Conservation (phyloP, 2,888 invertebrate genomes). For the Gnatocerus cornutus region DNA sequence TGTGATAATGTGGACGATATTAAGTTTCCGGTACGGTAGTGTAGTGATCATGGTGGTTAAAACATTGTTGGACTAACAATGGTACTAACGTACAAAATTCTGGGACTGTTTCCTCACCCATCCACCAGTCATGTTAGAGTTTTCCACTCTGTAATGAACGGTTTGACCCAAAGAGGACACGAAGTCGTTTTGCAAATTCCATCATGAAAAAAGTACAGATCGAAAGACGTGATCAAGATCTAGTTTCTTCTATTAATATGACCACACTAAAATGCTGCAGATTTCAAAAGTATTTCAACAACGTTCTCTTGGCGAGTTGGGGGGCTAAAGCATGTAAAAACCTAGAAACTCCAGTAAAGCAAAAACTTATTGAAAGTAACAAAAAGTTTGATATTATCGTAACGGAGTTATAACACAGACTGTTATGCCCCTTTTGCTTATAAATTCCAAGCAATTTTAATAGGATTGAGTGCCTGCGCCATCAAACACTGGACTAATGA, state of each 20-base stretch:
- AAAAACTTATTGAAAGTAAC: constrained; percentile 68
- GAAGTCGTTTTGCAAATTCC: constrained; percentile 75
- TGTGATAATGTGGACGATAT: no score
- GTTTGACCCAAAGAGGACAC: constrained; percentile 78
- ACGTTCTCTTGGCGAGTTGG: constrained; percentile 28
- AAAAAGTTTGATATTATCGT: constrained; percentile 79
- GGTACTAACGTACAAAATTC: constrained; percentile 71
- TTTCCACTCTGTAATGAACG: constrained; percentile 76
- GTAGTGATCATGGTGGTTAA: constrained; percentile 4
- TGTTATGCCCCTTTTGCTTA: constrained; percentile 80
- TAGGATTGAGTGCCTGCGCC: constrained; percentile 71
- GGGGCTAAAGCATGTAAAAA: constrained; percentile 47
- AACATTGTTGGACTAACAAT: neutral
- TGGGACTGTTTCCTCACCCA: constrained; percentile 80
- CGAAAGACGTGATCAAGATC: constrained; percentile 56
- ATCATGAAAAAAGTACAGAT: constrained; percentile 75
- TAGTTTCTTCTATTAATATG: constrained; percentile 41
- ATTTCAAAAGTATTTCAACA: constrained; percentile 43
- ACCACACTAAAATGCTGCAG: constrained; percentile 17
- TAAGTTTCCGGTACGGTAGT: no score
- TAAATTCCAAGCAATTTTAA: constrained; percentile 73
- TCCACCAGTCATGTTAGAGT: constrained; percentile 83
- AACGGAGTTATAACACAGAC: constrained; percentile 81
- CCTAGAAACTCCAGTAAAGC: constrained; percentile 62
- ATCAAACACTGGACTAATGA: constrained; percentile 71